Evolutionary conservation across 2,888 invertebrate genomes (phyloP), one percentile per base, ranked within the genome.

Genomic region (Platycheirus albimanus): DNA sequence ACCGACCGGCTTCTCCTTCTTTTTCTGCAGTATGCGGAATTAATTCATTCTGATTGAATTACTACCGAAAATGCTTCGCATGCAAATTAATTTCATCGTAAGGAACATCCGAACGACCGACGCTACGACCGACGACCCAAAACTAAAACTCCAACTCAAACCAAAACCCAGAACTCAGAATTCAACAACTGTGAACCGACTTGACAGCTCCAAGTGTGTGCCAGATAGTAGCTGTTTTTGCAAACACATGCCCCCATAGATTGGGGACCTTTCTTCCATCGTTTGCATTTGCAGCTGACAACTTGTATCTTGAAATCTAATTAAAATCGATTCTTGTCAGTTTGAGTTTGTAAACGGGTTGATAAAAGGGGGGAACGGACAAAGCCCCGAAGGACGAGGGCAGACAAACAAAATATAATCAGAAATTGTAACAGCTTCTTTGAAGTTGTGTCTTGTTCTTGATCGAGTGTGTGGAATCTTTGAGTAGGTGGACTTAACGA

Each of bases 11-110:
- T 69, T 52, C 78, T 72, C 72, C 56, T 10, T 20, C 10, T 24
- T 36, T 36, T 20, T 58, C 56, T 28, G 38, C 78, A 74, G 78
- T 67, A 71, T 83, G 72, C 69, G 56, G 72, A 78, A 74, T 83
- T 78, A 83, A 78, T 74, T 83, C 78, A 74, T 83, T 83, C 45
- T 67, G 83, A 83, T 83, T 83, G 78, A 83, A 69, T 83, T 78
- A 78, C 83, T 64, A 78, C 67, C 70, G 56, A 78, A 78, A 69
- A 83, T 67, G 83, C 78, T 74, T 83, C 72, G 72, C 58, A 83
- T 78, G 83, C 78, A 83, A 64, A 83, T 69, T 72, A 64, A 72
- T 80, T 75, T 61, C 70, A 11, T 43, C 64, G 49, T 49, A 47
- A 67, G 51, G 43, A 61, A 45, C 66, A 13, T 47, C 63, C 17